A percentile compares a stretch with the other conserved stretches of the same genome.
Evolutionary conservation across 2,113 vertebrate genomes (phyloP).

Genomic region (Onychostoma macrolepis): DNA sequence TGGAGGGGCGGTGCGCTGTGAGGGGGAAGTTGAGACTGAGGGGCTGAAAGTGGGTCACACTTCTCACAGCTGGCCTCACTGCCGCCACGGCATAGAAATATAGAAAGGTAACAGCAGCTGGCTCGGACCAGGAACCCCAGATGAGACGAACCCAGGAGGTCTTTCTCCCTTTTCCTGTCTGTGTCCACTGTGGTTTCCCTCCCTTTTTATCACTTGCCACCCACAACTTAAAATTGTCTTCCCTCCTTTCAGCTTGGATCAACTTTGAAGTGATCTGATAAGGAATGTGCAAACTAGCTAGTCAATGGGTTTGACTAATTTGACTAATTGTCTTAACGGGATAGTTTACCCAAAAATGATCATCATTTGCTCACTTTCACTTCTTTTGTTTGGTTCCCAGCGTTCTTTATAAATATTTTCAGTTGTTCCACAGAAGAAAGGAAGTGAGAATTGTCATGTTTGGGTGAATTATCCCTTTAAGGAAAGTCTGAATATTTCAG

Average conservation of each 20-base stretch:
- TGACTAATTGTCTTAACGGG: not conserved
- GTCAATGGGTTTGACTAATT: not conserved
- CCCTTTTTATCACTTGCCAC: not conserved
- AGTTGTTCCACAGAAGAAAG: not conserved
- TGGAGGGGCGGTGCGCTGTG: constrained; percentile 50
- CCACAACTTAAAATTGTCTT: not conserved
- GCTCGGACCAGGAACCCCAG: not conserved
- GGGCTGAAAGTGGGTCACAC: constrained; percentile 65
- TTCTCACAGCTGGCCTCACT: constrained; percentile 66
- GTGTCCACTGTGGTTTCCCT: constrained; percentile 20
- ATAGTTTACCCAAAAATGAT: not conserved
- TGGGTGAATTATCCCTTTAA: not conserved
- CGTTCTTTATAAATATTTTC: not conserved
- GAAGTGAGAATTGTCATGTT: not conserved
- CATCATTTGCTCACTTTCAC: not conserved
- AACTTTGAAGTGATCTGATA: not conserved
- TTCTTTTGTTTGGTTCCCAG: not conserved
- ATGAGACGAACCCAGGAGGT: constrained; percentile 24
- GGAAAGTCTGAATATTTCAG: not conserved
- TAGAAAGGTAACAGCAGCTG: constrained; percentile 46
- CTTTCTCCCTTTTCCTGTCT: constrained; percentile 28
- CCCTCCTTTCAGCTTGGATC: not conserved
- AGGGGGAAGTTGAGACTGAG: constrained; percentile 39
- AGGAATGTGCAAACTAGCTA: not conserved
- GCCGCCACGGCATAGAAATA: constrained; percentile 48